phyloP scores from a whole-genome alignment of 2,113 vertebrate genomes.

The Ranitomeya variabilis region DNA sequence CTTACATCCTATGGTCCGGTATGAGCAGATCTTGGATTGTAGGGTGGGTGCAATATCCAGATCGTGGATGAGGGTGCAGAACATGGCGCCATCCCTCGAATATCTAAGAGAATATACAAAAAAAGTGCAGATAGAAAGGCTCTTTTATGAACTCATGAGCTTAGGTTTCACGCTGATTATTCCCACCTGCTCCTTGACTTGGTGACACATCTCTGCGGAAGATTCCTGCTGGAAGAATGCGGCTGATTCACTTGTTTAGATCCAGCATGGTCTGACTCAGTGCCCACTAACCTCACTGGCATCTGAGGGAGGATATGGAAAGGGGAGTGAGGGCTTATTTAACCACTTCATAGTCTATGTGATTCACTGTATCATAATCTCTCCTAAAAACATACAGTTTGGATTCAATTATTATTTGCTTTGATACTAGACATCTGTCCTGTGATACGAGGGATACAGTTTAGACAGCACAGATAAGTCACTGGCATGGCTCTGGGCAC shows the following conservation, averaged over 20 bases:
- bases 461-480: neutral
- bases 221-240: slow-evolving; percentile 32
- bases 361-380: neutral
- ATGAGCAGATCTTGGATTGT: neutral
- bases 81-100: neutral
- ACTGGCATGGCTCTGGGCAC: neutral
- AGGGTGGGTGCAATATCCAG: neutral
- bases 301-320: slow-evolving; percentile 1
- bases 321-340: neutral
- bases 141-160: slow-evolving; percentile 7
- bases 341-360: neutral
- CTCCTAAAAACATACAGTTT: neutral
- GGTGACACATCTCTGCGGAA: slow-evolving; percentile 47
- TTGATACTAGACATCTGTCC: neutral
- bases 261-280: slow-evolving; percentile 45
- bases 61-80: neutral
- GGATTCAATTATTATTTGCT: neutral
- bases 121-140: slow-evolving; percentile 6
- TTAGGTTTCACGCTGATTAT: slow-evolving; percentile 29
- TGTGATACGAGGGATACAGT: neutral
- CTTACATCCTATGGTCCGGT: neutral
- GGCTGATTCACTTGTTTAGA: slow-evolving; percentile 55
- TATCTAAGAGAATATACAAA: neutral
- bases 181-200: slow-evolving; percentile 32
- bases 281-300: slow-evolving; percentile 48